Base-by-base conservation (phyloP, 2,888 invertebrate genomes). In the Mythimna albipuncta region DNA sequence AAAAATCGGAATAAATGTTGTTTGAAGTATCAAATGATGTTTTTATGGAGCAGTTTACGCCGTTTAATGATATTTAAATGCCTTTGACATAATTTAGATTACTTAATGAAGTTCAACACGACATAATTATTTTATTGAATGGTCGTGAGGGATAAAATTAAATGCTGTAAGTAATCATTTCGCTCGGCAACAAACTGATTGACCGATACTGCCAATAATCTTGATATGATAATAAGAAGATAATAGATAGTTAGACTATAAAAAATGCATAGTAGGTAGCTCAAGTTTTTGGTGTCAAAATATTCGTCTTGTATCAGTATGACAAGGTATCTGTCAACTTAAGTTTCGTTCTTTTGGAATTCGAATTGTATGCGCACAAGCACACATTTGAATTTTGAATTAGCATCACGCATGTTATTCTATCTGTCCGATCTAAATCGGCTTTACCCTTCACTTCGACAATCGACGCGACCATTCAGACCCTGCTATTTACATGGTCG, bases 371-470 rank as follows among this genome's bases (percentile, higher is more conserved):
- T 89, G 84, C 87, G 87, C 87, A 87, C 88, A 86, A 87, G 89
- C 87, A 88, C 89, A 89, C 87, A 91, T 91, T 92, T 90, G 89
- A 91, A 93, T 93, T 93, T 93, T 88, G 92, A 94, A 93, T 94
- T 92, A 94, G 93, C 92, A 92, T 94, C 92, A 91, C 87, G 90
- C 88, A 85, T 89, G 89, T 86, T 86, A 87, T 85, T 91, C 89
- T 93, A 94, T 94, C 94, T 85, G 88, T 85, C 81, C 87, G 88
- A 94, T 94, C 95, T 94, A 93, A 94, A 95, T 94, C 94, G 93
- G 94, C 93, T 94, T 94, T 93, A 89, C 88, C 90, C 91, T 91
- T 88, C 85, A 89, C 89, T 88, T 83, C 78, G 85, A 87, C 83
- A 83, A 87, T 84, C 82, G 81, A 80, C 65, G 74, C 79, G 72